Base-by-base conservation (phyloP, 2,888 invertebrate genomes). In the Drosophila neotestacea region DNA sequence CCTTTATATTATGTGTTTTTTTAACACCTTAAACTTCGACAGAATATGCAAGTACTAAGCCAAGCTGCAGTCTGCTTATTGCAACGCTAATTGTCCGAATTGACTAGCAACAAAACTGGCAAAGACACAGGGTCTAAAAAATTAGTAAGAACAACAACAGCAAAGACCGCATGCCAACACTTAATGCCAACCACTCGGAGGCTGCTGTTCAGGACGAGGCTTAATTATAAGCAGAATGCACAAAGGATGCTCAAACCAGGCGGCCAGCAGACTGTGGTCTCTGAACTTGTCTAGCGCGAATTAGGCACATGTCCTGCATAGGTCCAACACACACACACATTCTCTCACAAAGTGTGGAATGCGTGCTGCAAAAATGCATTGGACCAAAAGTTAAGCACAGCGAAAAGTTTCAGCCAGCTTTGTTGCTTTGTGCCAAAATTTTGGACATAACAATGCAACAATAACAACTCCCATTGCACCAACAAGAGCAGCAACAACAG, bases 161-260 rank as follows among this genome's bases (percentile, higher is more conserved):
- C 28, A 67, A 71, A 69, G 76, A 64, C 85, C 80, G 70, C 82
- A 82, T 85, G 83, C 83, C 85, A 85, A 85, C 83, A 83, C 83
- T 83, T 80, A 85, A 78, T 83, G 85, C 72, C 72, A 64, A 70
- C 85, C 83, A 70, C 54, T 69, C 64, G 69, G 54, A 50, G 70
- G 74, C 32, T 51, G 42, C 51, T 51, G 50, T 41, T 84, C 51
- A 63, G 66, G 48, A 67, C 63, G 47, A 82, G 72, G 82, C 82
- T 85, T 86, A 86, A 80, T 84, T 86, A 78, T 84, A 84, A 86
- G 85, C 82, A 72, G 73, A 81, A 82, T 73, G 78, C 80, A 81
- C 78, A 76, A 71, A 73, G 75, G 73, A 56, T 54, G 38, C 65
- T 46, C 59, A 42, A 51, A 52, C 48, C 36, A 13, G 50, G 32